Conservation (phyloP, 2,888 invertebrate genomes). For the Leptopilina drosophilae region DNA sequence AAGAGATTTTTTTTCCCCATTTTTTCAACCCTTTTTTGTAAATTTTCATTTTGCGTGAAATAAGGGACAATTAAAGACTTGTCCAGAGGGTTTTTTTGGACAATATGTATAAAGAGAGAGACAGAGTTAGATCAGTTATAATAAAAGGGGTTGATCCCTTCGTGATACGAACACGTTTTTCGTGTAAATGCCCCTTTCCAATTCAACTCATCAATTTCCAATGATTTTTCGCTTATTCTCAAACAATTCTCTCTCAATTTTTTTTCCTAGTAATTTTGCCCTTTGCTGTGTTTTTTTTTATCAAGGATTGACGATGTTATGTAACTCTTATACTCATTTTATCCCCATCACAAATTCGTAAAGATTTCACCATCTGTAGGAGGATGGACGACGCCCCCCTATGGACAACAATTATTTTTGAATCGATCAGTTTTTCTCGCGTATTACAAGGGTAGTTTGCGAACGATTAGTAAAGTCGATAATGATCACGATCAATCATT, state of each 20-base stretch:
- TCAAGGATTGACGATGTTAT: conserved; percentile 40
- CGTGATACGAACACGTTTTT: conserved; percentile 42
- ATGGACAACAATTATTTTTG: conserved; percentile 71
- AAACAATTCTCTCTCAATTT: conserved; percentile 38
- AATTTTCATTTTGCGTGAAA: no score
- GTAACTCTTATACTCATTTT: conserved; percentile 44
- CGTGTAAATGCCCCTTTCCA: conserved; percentile 48
- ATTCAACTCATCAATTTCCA: conserved; percentile 52
- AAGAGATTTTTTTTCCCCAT: no score
- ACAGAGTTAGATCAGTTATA: conserved; percentile 36
- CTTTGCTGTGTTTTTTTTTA: conserved; percentile 31
- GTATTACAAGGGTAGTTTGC: conserved; percentile 62
- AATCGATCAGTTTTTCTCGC: conserved; percentile 70
- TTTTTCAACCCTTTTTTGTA: no score
- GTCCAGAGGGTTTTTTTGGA: conserved; percentile 11
- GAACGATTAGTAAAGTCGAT: conserved; percentile 62
- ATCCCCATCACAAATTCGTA: conserved; percentile 38
- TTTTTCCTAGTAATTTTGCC: conserved; percentile 36
- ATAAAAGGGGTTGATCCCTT: conserved; percentile 51
- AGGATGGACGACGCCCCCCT: conserved; percentile 51
- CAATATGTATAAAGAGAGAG: conserved; percentile 22
- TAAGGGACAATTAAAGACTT: conserved; percentile 35
- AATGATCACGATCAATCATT: conserved; percentile 63
- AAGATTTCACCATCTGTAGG: conserved; percentile 56
- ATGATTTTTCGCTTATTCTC: conserved; percentile 47